These are phyloP conservation scores for Lithophane semibrunnea DNA, from an alignment of 2,888 invertebrate species.

Conservation along the genomic window DNA sequence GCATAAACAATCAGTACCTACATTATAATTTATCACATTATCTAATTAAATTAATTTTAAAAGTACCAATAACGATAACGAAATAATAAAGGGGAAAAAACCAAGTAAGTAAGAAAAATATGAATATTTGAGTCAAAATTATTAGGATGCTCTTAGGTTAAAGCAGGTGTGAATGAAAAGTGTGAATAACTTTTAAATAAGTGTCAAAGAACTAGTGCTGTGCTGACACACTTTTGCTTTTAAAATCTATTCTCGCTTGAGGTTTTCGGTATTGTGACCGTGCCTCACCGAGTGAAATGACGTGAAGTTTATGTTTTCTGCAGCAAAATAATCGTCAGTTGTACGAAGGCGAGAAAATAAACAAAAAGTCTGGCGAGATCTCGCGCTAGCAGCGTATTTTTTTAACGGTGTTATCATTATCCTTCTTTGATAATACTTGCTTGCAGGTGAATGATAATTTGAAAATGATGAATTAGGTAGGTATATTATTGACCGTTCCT, in stretches of 20 bases:
- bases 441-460: slow-evolving; percentile 27
- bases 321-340: slow-evolving; percentile 77
- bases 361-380: slow-evolving; percentile 77
- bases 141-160: slow-evolving; percentile 21
- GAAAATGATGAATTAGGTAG: background rate
- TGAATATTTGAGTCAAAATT: background rate
- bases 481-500: background rate
- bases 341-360: slow-evolving; percentile 80
- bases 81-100: background rate
- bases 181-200: slow-evolving; percentile 19
- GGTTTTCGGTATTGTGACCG: slow-evolving; percentile 82
- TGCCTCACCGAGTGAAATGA: slow-evolving; percentile 73
- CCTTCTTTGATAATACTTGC: slow-evolving; percentile 5
- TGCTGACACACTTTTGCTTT: slow-evolving; percentile 48
- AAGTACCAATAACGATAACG: background rate
- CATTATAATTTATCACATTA: background rate
- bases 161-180: slow-evolving; percentile 34
- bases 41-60: background rate
- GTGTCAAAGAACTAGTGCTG: slow-evolving; percentile 37
- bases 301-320: slow-evolving; percentile 77
- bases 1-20: background rate
- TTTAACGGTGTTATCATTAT: slow-evolving; percentile 23
- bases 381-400: slow-evolving; percentile 67
- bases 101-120: background rate
- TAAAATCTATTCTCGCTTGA: slow-evolving; percentile 74